These are phyloP conservation scores for Poeciliopsis paucimaculata DNA, from an alignment of 2,797 vertebrate species.

Conservation along the genomic window DNA sequence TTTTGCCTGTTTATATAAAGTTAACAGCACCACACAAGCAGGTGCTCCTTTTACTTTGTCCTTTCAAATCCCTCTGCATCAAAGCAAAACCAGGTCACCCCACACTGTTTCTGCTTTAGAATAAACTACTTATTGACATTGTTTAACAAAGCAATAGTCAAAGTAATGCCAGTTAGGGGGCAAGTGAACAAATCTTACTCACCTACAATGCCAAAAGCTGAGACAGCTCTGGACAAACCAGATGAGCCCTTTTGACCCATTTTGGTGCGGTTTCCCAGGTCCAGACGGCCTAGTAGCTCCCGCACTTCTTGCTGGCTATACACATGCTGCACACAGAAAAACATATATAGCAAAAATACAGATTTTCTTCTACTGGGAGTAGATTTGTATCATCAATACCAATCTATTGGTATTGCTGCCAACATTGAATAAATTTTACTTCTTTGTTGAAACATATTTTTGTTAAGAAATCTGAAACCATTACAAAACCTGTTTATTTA, in stretches of 20 bases:
- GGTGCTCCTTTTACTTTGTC: slow-evolving; percentile 30
- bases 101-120: slow-evolving; percentile 5
- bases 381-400: too few relatives aligned
- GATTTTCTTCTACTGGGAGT: too few relatives aligned
- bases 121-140: slow-evolving; percentile 9
- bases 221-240: slow-evolving; percentile 90
- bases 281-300: slow-evolving; percentile 93
- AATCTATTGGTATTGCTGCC: too few relatives aligned
- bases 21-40: slow-evolving; percentile 14
- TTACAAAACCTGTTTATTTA: neutral
- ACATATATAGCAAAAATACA: neutral
- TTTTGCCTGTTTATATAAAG: neutral
- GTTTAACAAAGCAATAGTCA: slow-evolving; percentile 1
- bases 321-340: slow-evolving; percentile 84
- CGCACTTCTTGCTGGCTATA: slow-evolving; percentile 92
- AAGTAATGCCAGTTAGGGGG: slow-evolving; percentile 5
- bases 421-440: too few relatives aligned
- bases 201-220: slow-evolving; percentile 94
- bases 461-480: neutral
- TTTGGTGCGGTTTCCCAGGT: slow-evolving; percentile 94
- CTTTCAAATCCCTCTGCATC: slow-evolving; percentile 14
- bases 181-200: slow-evolving; percentile 59
- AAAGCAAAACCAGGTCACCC: slow-evolving; percentile 41
- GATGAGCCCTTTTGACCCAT: slow-evolving; percentile 94
- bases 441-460: neutral